Evolutionary conservation across 2,113 vertebrate genomes (phyloP), one percentile per base, ranked within the genome.

Genomic region (Neoarius graeffei): DNA sequence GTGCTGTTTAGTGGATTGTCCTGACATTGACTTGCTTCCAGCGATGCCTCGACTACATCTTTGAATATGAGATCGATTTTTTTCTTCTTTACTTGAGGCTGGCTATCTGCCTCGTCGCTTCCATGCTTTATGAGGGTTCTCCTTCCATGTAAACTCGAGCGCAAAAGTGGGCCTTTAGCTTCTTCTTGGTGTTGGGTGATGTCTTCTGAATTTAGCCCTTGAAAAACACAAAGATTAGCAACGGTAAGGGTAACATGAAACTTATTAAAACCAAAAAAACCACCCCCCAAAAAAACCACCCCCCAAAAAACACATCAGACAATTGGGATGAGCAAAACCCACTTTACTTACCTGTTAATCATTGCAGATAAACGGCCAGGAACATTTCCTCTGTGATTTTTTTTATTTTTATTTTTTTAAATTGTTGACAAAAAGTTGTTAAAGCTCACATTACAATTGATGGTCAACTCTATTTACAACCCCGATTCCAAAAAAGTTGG

Each of bases 51-150:
- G 59, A 98, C 91, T 27, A 98, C 96, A 0, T 98, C 96, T 95
- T 97, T 99, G 94, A 98, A 99, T 90, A 98, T 97, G 85, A 98
- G 96, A 91, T 98, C 97, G 8, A 98, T 98, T 91, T 97, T 99
- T 94, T 98, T 99, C 93, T 97, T 99, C 94, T 99, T 98, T 85
- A 96, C 91, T 57, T 97, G 97, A 89, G 96, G 94, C 84, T 97
- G 96, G 4, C 90, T 69, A 5, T 98, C 97, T 6, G 94, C 94
- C 83, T 98, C 98, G 0, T 98, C 97, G 84, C 91, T 94, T 79
- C 93, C 91, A 71, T 95, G 96, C 90, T 97, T 97, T 87, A 94
- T 94, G 27, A 94, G 93, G 87, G 94, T 96, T 89, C 95, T 94
- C 90, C 96, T 95, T 87, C 96, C 95, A 87, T 96, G 97, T 87